A percentile compares a stretch with the other conserved stretches of the same genome.
These are phyloP conservation scores for Drosophila recens DNA, from an alignment of 2,888 invertebrate species.

Conservation along the genomic window DNA sequence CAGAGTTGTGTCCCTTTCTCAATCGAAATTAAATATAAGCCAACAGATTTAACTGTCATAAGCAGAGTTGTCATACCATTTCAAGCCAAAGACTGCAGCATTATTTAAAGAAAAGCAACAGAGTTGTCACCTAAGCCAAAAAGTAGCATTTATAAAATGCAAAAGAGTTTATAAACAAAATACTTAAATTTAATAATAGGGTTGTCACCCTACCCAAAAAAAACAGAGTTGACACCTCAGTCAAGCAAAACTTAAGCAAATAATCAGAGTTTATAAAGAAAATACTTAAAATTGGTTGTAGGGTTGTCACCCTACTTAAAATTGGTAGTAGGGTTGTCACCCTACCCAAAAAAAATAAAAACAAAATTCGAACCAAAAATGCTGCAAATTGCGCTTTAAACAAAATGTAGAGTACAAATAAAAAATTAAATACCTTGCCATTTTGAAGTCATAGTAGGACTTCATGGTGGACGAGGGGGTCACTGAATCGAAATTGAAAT, in stretches of 20 bases:
- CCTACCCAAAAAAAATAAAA: background rate
- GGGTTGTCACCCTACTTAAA: background rate
- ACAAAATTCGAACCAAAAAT: conserved; percentile 32
- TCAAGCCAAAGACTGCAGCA: background rate
- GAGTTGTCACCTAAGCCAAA: conserved; percentile 4
- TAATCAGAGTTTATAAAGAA: background rate
- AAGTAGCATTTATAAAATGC: too few species aligned
- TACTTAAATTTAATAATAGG: too few species aligned
- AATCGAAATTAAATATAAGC: too few species aligned
- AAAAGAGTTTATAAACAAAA: too few species aligned
- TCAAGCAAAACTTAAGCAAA: background rate
- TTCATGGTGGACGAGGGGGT: conserved; percentile 68
- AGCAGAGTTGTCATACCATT: conserved; percentile 6
- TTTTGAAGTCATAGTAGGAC: conserved; percentile 67
- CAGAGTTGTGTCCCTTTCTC: too few species aligned
- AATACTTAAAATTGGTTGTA: background rate
- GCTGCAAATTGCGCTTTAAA: conserved; percentile 35
- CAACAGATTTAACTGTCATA: background rate
- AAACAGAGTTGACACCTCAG: conserved; percentile 16
- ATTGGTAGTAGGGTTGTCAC: background rate
- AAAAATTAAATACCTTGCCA: conserved; percentile 60
- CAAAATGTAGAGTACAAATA: background rate
- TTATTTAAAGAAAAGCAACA: background rate
- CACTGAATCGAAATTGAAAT: conserved; percentile 60
- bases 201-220: too few species aligned